phyloP scores from a whole-genome alignment of 2,797 vertebrate species.

The Acridotheres tristis region DNA sequence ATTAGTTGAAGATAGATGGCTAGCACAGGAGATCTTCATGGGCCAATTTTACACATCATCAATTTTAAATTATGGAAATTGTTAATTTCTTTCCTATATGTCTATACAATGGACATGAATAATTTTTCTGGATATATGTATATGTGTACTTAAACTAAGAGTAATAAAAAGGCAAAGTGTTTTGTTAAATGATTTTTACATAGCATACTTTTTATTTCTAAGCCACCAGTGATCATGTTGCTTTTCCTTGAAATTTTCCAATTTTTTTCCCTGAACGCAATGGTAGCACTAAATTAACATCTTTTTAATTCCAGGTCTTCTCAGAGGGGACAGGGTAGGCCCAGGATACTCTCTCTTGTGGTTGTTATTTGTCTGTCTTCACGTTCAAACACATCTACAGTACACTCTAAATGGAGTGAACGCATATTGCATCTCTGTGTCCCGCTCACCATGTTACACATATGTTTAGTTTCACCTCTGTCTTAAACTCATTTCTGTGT shows the following conservation, averaged over 20 bases:
- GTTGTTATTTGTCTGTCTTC: not conserved
- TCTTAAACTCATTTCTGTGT: not conserved
- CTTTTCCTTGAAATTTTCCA: not conserved
- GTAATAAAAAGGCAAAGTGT: not conserved
- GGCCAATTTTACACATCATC: not conserved
- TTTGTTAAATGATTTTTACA: not conserved
- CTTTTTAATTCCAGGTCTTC: not conserved
- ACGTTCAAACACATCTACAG: not conserved
- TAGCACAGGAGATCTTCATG: not conserved
- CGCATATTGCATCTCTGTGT: not conserved
- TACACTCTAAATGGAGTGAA: not conserved
- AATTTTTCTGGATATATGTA: not conserved
- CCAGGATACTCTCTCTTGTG: not conserved
- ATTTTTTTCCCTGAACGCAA: not conserved
- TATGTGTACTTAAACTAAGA: not conserved
- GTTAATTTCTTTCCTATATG: not conserved
- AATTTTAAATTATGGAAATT: not conserved
- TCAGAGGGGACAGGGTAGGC: not conserved
- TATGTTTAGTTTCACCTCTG: not conserved
- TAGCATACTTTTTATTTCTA: not conserved
- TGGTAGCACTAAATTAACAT: not conserved
- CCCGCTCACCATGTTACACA: not conserved
- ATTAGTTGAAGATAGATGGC: not conserved
- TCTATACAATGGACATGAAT: not conserved
- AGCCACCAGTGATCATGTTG: not conserved